Evolutionary conservation across 92 coral and sea anemone species (phyloP).

Genomic region (Porites cylindrica): DNA sequence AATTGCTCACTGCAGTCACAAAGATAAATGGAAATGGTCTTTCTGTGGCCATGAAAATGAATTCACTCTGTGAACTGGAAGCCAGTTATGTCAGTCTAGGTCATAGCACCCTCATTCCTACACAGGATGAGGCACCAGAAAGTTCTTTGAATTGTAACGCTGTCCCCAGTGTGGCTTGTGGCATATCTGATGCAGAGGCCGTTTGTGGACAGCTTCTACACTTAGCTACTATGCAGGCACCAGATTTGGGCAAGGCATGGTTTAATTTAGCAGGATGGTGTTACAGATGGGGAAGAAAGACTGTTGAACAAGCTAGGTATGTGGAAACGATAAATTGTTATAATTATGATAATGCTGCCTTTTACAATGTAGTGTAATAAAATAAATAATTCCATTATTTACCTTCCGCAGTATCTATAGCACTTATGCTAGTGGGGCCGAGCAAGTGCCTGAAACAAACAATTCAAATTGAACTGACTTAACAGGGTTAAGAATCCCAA

Average conservation of each 20-base stretch:
- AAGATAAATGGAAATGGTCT: constrained; percentile 75
- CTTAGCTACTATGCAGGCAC: constrained; percentile 91
- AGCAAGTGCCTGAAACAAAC: too few species aligned
- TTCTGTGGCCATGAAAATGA: constrained; percentile 77
- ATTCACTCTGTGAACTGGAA: constrained; percentile 79
- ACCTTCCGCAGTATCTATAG: too few species aligned
- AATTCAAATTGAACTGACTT: too few species aligned
- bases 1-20: constrained; percentile 78
- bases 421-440: too few species aligned
- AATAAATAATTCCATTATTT: too few species aligned
- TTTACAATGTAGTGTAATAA: too few species aligned
- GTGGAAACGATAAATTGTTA: neutral
- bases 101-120: constrained; percentile 64
- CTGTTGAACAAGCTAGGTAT: constrained; percentile 98
- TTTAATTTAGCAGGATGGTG: constrained; percentile 97
- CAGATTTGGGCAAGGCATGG: constrained; percentile 95
- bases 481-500: too few species aligned
- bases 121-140: constrained; percentile 48
- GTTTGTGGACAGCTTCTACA: constrained; percentile 91
- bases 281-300: constrained; percentile 95
- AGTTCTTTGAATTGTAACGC: constrained; percentile 50
- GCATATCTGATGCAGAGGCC: constrained; percentile 89
- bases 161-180: constrained; percentile 75
- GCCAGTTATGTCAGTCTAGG: constrained; percentile 79
- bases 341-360: neutral